Percentiles rank a stretch among this genome's conserved stretches.
Conservation (phyloP, 2,888 invertebrate species). For the Aspidiotus rigidus region DNA sequence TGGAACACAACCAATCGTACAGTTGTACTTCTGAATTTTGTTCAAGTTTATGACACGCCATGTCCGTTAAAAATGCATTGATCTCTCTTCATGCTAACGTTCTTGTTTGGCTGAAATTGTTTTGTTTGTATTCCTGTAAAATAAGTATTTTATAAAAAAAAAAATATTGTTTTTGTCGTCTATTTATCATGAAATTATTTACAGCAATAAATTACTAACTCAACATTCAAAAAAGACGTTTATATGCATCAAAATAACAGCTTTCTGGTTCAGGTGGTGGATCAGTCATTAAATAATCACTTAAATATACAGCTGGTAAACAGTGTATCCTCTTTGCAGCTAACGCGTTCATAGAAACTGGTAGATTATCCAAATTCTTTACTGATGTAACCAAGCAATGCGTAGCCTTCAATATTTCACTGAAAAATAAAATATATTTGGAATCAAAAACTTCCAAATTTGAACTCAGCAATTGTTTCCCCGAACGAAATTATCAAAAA, state of each 20-base stretch:
- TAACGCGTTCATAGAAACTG: conserved; percentile 51
- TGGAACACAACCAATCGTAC: conserved; percentile 16
- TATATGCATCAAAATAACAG: conserved; percentile 28
- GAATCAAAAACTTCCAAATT: not conserved
- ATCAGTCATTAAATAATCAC: conserved; percentile 47
- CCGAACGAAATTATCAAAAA: conserved; percentile 47
- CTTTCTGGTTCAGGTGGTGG: conserved; percentile 36
- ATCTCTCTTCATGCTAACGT: too few relatives aligned
- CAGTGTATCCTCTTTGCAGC: conserved; percentile 51
- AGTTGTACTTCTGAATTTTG: conserved; percentile 23
- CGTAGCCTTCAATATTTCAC: conserved; percentile 50
- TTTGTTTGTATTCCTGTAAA: not conserved
- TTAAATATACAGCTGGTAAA: conserved; percentile 55
- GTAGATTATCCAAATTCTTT: conserved; percentile 45
- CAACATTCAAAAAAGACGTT: conserved; percentile 15
- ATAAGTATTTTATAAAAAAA: not conserved
- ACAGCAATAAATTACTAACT: not conserved
- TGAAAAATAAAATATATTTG: conserved; percentile 42
- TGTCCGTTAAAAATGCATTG: not conserved
- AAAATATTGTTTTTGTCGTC: not conserved
- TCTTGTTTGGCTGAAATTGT: too few relatives aligned
- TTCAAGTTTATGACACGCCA: conserved; percentile 15
- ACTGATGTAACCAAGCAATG: conserved; percentile 59
- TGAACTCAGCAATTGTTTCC: not conserved
- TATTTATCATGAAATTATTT: not conserved